phyloP scores from a whole-genome alignment of 2,113 vertebrate genomes.

The Perognathus longimembris region DNA sequence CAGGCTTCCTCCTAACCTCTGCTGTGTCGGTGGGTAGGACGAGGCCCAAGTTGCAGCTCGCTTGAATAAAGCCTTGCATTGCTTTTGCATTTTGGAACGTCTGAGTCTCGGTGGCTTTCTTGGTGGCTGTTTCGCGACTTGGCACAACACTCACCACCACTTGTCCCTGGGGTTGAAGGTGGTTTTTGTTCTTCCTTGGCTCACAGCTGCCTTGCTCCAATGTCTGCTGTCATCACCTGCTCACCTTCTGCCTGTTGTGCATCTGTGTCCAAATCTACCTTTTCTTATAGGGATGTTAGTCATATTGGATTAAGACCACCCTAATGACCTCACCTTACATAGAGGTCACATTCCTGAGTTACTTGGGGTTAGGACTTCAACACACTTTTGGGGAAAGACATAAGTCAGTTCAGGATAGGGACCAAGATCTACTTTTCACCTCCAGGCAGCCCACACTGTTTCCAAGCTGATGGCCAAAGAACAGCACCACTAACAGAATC shows the following conservation, averaged over 20 bases:
- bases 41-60: too few species aligned
- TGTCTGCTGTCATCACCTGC: neutral
- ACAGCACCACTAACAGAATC: neutral
- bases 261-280: neutral
- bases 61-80: too few species aligned
- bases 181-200: rapidly evolving
- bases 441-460: neutral
- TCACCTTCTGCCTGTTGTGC: neutral
- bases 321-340: neutral
- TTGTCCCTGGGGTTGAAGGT: neutral
- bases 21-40: too few species aligned
- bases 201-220: rapidly evolving
- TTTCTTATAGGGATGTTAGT: neutral
- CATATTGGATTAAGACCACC: neutral
- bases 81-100: too few species aligned
- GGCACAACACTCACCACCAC: neutral
- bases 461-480: neutral
- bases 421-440: neutral
- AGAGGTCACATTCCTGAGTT: neutral
- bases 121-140: too few species aligned
- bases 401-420: neutral
- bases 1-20: too few species aligned
- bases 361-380: neutral
- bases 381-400: neutral
- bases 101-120: too few species aligned